phyloP scores from a whole-genome alignment of 2,888 invertebrate genomes.

The Lucinisca nassula region DNA sequence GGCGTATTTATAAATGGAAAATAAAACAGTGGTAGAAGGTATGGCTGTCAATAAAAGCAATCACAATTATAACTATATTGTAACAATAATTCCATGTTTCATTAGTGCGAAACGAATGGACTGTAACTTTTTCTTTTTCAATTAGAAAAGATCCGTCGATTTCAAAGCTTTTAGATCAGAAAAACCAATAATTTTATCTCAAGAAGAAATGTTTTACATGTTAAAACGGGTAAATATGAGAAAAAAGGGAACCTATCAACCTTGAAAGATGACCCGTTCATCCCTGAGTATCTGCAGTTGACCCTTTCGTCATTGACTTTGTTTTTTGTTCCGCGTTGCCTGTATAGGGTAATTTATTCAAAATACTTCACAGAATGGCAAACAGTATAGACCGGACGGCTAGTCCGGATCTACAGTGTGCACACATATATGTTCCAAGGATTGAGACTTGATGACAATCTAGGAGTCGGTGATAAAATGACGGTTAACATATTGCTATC shows the following conservation, averaged over 20 bases:
- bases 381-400: no score
- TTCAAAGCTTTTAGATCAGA: background rate
- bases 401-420: no score
- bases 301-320: no score
- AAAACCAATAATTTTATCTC: slow-evolving; percentile 10
- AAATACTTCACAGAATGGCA: no score
- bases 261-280: no score
- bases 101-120: slow-evolving; percentile 19
- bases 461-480: no score
- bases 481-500: no score
- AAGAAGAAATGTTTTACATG: slow-evolving; percentile 15
- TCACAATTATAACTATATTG: slow-evolving; percentile 7
- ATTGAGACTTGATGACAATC: no score
- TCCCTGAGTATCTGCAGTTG: no score
- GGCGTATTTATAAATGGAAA: background rate
- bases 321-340: no score
- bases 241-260: background rate
- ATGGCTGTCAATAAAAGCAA: slow-evolving; percentile 14
- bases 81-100: slow-evolving; percentile 17
- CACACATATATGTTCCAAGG: no score
- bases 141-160: slow-evolving; percentile 4
- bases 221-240: background rate
- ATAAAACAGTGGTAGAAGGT: background rate
- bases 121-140: slow-evolving; percentile 10
- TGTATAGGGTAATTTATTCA: no score